phyloP scores from a whole-genome alignment of 2,888 invertebrate genomes.

The Scaptomyza tumidula region DNA sequence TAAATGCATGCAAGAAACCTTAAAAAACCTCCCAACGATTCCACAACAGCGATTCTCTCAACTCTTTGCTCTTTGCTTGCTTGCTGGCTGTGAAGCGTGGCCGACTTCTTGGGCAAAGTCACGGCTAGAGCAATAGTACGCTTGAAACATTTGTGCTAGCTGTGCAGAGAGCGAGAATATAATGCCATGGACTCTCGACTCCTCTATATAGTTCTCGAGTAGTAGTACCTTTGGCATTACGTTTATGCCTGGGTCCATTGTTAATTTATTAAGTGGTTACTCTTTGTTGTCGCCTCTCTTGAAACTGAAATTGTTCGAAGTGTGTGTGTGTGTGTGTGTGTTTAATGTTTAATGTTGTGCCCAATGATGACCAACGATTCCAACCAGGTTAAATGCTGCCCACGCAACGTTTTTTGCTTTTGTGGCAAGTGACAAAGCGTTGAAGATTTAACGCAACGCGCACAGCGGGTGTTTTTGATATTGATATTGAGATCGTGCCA shows the following conservation, averaged over 20 bases:
- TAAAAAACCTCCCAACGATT: slow-evolving; percentile 55
- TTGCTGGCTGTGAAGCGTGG: slow-evolving; percentile 60
- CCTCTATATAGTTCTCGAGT: not conserved
- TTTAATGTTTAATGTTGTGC: not conserved
- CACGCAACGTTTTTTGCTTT: slow-evolving; percentile 48
- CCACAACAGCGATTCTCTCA: not conserved
- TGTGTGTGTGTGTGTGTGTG: not conserved
- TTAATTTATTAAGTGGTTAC: slow-evolving; percentile 78
- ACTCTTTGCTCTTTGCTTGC: slow-evolving; percentile 6
- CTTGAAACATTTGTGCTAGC: slow-evolving; percentile 49
- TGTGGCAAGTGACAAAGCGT: slow-evolving; percentile 48
- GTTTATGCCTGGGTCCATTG: slow-evolving; percentile 56
- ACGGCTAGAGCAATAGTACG: slow-evolving; percentile 68
- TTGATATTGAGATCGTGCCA: slow-evolving; percentile 6
- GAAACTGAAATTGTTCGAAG: too few relatives aligned
- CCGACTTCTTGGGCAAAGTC: slow-evolving; percentile 71
- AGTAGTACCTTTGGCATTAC: slow-evolving; percentile 43
- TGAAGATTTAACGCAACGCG: slow-evolving; percentile 46
- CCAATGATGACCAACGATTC: slow-evolving; percentile 24
- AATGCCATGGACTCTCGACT: slow-evolving; percentile 34
- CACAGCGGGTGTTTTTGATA: slow-evolving; percentile 59
- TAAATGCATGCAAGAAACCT: slow-evolving; percentile 37
- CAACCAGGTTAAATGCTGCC: slow-evolving; percentile 57
- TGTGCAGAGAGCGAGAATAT: slow-evolving; percentile 31
- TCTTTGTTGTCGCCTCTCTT: slow-evolving; percentile 70